Conservation (phyloP, 2,797 vertebrate species). For the Melanogrammus aeglefinus region DNA sequence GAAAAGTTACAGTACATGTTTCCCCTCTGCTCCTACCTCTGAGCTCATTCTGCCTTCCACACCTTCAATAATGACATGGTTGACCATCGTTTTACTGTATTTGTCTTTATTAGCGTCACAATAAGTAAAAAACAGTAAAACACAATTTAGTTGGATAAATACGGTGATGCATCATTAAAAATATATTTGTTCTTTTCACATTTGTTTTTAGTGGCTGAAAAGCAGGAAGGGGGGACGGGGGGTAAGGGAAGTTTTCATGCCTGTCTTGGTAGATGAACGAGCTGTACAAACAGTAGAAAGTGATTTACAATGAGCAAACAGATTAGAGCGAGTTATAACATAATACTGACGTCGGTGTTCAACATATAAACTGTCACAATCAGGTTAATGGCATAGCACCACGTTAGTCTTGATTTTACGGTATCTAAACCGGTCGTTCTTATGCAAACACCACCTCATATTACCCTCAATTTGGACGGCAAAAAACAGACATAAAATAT, state of each 20-base stretch:
- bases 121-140: slow-evolving; percentile 28
- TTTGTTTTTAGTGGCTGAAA: neutral
- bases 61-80: neutral
- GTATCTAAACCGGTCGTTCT: neutral
- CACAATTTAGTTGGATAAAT: slow-evolving; percentile 53
- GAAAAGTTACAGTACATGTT: neutral
- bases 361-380: neutral
- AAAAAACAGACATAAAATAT: neutral
- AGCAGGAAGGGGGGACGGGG: neutral
- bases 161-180: slow-evolving; percentile 13
- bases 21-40: neutral
- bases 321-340: neutral
- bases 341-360: neutral
- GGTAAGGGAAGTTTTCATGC: neutral
- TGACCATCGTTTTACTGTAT: slow-evolving; percentile 14
- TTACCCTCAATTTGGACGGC: neutral
- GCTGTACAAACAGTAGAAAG: neutral
- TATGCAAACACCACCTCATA: neutral
- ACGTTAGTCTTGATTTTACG: neutral
- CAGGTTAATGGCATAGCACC: neutral
- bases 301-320: neutral
- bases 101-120: slow-evolving; percentile 50
- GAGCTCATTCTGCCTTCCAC: neutral
- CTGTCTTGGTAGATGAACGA: neutral
- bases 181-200: neutral